Percentiles rank a stretch among this genome's conserved stretches.
Evolutionary conservation across 1,140 invertebrate species (phyloP).

Genomic region (Zophobas atratus): DNA sequence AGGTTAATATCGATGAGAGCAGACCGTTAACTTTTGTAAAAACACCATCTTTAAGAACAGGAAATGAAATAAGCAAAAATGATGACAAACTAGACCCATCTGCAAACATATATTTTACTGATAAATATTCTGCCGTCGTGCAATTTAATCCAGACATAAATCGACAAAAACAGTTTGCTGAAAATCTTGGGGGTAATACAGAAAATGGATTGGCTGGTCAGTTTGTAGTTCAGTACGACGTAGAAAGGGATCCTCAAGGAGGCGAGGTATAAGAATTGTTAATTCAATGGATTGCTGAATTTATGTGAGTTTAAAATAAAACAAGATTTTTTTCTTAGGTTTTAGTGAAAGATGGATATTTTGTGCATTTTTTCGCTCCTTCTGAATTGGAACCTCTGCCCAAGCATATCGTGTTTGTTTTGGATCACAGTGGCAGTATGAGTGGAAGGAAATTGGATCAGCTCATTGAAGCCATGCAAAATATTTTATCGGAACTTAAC

Average conservation of each 20-base stretch:
- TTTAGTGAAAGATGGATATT: conserved; percentile 78
- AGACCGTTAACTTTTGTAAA: conserved; percentile 71
- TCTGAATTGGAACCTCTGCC: conserved; percentile 71
- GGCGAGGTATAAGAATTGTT: conserved; percentile 69
- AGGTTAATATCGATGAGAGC: conserved; percentile 72
- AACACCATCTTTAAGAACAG: conserved; percentile 73
- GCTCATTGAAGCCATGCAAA: conserved; percentile 76
- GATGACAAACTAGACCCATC: conserved; percentile 59
- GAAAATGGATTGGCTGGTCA: conserved; percentile 73
- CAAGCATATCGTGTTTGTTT: conserved; percentile 80
- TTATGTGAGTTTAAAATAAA: not conserved
- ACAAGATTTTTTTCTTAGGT: not conserved
- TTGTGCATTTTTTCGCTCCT: conserved; percentile 84
- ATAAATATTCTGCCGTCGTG: conserved; percentile 62
- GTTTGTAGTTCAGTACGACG: conserved; percentile 78
- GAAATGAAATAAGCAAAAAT: conserved; percentile 62
- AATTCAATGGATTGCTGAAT: conserved; percentile 9
- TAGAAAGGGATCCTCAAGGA: conserved; percentile 70
- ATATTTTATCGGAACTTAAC: conserved; percentile 75
- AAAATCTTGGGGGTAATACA: conserved; percentile 58
- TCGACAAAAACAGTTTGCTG: conserved; percentile 68
- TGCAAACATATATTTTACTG: conserved; percentile 57
- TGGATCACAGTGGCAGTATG: conserved; percentile 82
- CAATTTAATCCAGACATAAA: conserved; percentile 69
- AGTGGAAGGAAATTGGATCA: conserved; percentile 75